phyloP scores from a whole-genome alignment of 1,140 invertebrate species.

The Drosophila leontia region DNA sequence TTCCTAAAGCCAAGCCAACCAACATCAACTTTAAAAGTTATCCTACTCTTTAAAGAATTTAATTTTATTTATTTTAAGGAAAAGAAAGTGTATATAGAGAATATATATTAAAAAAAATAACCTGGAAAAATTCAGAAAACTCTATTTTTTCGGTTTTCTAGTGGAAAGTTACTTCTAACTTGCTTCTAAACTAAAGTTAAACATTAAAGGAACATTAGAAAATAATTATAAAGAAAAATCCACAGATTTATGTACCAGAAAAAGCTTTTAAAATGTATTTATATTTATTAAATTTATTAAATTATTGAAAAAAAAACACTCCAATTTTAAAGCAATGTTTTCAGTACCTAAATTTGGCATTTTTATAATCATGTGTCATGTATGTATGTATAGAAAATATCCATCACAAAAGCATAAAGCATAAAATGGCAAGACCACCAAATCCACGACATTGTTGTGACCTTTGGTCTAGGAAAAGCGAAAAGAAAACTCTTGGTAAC shows the following conservation, averaged over 20 bases:
- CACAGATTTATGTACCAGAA: not conserved
- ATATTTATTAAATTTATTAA: not conserved
- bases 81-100: no score
- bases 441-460: not conserved
- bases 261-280: not conserved
- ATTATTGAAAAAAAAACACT: not conserved
- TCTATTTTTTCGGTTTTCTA: no score
- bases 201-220: no score
- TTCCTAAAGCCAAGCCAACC: not conserved
- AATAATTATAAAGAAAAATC: not conserved
- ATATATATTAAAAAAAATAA: not conserved
- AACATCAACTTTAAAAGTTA: not conserved
- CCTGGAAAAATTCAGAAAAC: no score
- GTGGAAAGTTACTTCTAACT: no score
- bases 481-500: not conserved
- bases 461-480: not conserved
- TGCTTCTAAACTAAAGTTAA: no score
- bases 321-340: not conserved
- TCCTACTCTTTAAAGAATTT: not conserved
- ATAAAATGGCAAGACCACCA: not conserved
- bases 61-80: not conserved
- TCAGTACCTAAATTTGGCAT: not conserved
- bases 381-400: no score
- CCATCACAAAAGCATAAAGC: constrained; percentile 1
- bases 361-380: constrained; percentile 5